These are phyloP conservation scores for Nettapus auritus DNA, from an alignment of 2,113 vertebrate species.

Conservation along the genomic window DNA sequence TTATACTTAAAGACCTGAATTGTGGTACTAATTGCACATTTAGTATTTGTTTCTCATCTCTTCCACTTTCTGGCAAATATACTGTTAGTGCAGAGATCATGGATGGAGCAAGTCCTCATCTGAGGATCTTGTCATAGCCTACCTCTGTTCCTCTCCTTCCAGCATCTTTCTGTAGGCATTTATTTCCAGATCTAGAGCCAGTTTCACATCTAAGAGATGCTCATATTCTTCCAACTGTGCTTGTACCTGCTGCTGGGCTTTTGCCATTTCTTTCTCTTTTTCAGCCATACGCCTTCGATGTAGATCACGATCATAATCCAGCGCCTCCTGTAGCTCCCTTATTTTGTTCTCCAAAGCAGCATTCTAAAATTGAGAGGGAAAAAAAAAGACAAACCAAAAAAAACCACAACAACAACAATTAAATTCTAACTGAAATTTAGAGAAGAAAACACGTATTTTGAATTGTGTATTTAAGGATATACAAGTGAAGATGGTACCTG, in stretches of 20 bases:
- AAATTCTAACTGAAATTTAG: not conserved
- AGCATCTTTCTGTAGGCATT: constrained; percentile 87
- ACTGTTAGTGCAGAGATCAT: not conserved
- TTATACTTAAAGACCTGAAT: not conserved
- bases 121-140: not conserved
- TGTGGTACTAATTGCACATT: not conserved
- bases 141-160: constrained; percentile 90
- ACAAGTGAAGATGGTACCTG: constrained; percentile 71
- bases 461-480: not conserved
- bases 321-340: constrained; percentile 76
- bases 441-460: not conserved
- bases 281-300: constrained; percentile 73
- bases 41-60: not conserved
- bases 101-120: not conserved
- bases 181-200: constrained; percentile 90
- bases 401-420: too few relatives aligned
- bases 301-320: constrained; percentile 76
- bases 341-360: constrained; percentile 70
- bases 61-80: not conserved
- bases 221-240: constrained; percentile 84
- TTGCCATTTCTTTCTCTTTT: constrained; percentile 81
- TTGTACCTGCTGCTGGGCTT: constrained; percentile 73
- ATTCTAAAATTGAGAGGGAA: constrained; percentile 69
- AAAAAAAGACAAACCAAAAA: too few relatives aligned
- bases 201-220: constrained; percentile 84